Base-by-base conservation (phyloP, 2,113 vertebrate species). In the Scortum barcoo region DNA sequence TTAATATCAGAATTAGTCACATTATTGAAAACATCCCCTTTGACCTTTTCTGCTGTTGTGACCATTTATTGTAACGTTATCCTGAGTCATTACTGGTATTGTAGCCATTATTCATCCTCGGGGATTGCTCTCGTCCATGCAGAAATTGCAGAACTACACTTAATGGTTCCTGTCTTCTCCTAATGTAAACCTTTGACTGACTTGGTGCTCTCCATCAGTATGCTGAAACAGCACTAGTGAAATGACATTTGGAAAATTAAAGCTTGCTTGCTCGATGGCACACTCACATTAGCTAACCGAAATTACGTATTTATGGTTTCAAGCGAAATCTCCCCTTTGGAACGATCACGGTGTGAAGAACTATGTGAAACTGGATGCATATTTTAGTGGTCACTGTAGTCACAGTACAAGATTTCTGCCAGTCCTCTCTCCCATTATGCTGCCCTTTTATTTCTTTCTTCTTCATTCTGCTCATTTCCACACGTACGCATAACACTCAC, bases 21-120 rank as follows among this genome's bases (percentile, higher is more conserved):
- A 68, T 69, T 75, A 74, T 77, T 63, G 89, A 76, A 65, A 84
- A 67, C 16, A 68, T 44, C 65, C 58, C 78, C 65, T 71, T 80
- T 78, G 82, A 76, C 71, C 51, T 78, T 85, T 77, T 63, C 46
- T 63, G 24, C 44, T 75, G 48, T 65, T 76, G 53, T 83, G 44
- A 72, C 56, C 65, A 53, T 78, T 85, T 88, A 68, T 53, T 83
- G 65, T 69, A 62, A 86, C 63, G 76, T 53, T 80, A 85, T 40
- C 63, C 76, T 33, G 62, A 85, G 68, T 89, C 87, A 84, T 91
- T 88, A 70, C 85, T 77, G 84, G 81, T 85, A 86, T 54, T 75
- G 57, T 62, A 79, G 80, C 77, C 81, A 87, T 87, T 85, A 88
- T 69, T 83, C 73, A 76, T 88, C 92, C 67, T 70, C 6, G 1